A percentile compares a stretch with the other conserved stretches of the same genome.
phyloP scores from a whole-genome alignment of 2,113 vertebrate species.

The Burhinus bistriatus region DNA sequence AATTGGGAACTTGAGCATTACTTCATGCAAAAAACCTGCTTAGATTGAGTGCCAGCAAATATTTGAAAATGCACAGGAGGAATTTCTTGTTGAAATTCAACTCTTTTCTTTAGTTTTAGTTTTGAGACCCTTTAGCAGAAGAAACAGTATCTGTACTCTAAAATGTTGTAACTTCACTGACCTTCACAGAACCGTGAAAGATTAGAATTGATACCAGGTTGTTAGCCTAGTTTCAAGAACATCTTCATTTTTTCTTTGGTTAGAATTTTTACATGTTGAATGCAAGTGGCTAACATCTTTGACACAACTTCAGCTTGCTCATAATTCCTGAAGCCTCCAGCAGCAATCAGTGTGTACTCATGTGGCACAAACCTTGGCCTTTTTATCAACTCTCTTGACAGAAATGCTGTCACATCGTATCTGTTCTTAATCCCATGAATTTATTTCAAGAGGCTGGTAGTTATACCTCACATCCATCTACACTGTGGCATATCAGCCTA shows the following conservation, averaged over 20 bases:
- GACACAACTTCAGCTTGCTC: slow-evolving; percentile 17
- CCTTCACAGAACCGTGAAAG: not conserved
- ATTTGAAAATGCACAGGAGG: not conserved
- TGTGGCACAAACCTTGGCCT: slow-evolving; percentile 53
- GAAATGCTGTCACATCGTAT: slow-evolving; percentile 61
- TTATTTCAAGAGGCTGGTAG: slow-evolving; percentile 53
- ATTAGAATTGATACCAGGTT: not conserved
- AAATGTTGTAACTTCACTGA: not conserved
- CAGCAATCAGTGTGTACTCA: slow-evolving; percentile 39
- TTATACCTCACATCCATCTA: slow-evolving; percentile 44
- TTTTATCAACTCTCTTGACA: slow-evolving; percentile 66
- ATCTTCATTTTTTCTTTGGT: not conserved
- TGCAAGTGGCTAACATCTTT: not conserved
- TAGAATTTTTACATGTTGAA: slow-evolving; percentile 1
- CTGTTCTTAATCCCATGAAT: slow-evolving; percentile 41
- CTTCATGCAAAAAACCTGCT: not conserved
- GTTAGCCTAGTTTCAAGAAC: not conserved
- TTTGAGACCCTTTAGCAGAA: not conserved
- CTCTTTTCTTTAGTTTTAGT: not conserved
- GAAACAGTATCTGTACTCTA: not conserved
- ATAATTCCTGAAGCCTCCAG: slow-evolving; percentile 38
- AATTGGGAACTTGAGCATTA: not conserved
- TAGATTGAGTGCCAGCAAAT: not conserved
- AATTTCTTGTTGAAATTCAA: not conserved
- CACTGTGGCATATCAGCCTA: not conserved